phyloP scores from a whole-genome alignment of 2,888 invertebrate genomes.

The Cheilosia grossa region DNA sequence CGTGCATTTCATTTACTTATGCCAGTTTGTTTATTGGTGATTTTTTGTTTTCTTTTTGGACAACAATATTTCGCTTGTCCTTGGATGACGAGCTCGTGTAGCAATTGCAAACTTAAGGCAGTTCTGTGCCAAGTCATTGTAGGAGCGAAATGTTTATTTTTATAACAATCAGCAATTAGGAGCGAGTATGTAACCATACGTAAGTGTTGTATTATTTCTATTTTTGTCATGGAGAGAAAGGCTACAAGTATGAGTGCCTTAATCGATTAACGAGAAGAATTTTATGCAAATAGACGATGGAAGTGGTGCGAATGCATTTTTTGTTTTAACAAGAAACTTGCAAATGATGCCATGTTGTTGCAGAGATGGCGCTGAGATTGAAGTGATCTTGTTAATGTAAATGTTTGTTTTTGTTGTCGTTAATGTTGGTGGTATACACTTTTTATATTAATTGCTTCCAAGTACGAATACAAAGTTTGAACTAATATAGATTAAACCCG shows the following conservation, averaged over 20 bases:
- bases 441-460: too few species aligned
- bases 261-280: slow-evolving; percentile 34
- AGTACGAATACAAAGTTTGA: too few species aligned
- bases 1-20: background rate
- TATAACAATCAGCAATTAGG: slow-evolving; percentile 55
- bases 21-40: slow-evolving; percentile 3
- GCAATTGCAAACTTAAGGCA: slow-evolving; percentile 41
- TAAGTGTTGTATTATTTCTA: slow-evolving; percentile 48
- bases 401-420: too few species aligned
- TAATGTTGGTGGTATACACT: too few species aligned
- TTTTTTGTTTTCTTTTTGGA: slow-evolving; percentile 17
- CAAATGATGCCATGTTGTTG: background rate
- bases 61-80: slow-evolving; percentile 27
- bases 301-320: background rate
- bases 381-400: background rate
- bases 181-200: slow-evolving; percentile 32
- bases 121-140: slow-evolving; percentile 40
- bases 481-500: too few species aligned
- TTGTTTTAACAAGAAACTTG: background rate
- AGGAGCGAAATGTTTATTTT: slow-evolving; percentile 50
- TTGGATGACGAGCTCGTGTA: slow-evolving; percentile 32
- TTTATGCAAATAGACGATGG: background rate
- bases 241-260: slow-evolving; percentile 5
- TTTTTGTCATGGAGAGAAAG: slow-evolving; percentile 50
- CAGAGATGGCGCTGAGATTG: background rate